Base-by-base conservation (phyloP, 2,113 vertebrate genomes). In the Pleuronectes platessa region DNA sequence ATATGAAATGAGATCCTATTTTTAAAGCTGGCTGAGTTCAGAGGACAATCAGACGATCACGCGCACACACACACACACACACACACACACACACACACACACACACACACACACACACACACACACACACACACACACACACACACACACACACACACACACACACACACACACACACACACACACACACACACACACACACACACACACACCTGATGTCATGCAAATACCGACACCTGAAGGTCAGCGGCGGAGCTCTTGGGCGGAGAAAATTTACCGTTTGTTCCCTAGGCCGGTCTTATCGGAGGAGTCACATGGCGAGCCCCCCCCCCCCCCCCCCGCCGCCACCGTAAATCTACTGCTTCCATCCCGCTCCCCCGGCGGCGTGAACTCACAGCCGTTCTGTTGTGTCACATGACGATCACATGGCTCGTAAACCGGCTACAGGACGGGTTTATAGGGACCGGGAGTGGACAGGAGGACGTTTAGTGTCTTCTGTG, bases 141-240 rank as follows among this genome's bases (percentile, higher is more conserved):
- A 24, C 24, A 24, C 24, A 24, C 24, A 24, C 24, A 24, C 24
- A 24, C 27, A 27, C 67, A 62, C 66, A 65, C 78, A 79, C 68
- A 24, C 67, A 60, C 69, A 65, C 71, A 49, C 58, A 18, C 51
- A n/a, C 78, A 79, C 68, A 76, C 67, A n/a, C 78, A 79, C 68
- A 24, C 24, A 24, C 24, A 24, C 24, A 24, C 24, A 24, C 24
- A 24, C 27, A 27, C 67, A 62, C 66, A 65, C 68, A 49, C 49
- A 18, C 51, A n/a, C 78, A 79, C 68, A 77, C 67, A 26, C 13
- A 68, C 12, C 75, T 71, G 84, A 88, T 83, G 90, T 84, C 80
- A 89, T 89, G 88, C 82, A 92, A 88, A 92, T 87, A 51, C 31
- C 45, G 81, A 75, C 78, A 76, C 64, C 85, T 89, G 90, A 93